Evolutionary conservation across 2,113 vertebrate genomes (phyloP).

Genomic region (Tiliqua scincoides): DNA sequence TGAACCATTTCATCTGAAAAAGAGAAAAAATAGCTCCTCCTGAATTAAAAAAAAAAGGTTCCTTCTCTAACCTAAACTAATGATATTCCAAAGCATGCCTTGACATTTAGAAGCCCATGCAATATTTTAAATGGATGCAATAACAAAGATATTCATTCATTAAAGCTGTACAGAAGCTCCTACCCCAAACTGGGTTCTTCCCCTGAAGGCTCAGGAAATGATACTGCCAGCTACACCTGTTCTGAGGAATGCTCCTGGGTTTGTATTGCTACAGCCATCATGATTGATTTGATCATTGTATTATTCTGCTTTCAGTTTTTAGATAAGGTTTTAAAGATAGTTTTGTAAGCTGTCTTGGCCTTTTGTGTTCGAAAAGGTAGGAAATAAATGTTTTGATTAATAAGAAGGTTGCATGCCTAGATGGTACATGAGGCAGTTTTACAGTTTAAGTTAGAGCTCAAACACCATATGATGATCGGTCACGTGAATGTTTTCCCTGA

Average conservation of each 20-base stretch:
- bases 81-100: constrained; percentile 6
- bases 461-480: neutral
- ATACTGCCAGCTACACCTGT: too few relatives aligned
- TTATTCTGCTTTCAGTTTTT: too few relatives aligned
- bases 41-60: constrained; percentile 10
- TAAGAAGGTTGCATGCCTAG: too few relatives aligned
- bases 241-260: too few relatives aligned
- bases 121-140: constrained; percentile 30
- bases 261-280: too few relatives aligned
- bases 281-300: too few relatives aligned
- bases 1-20: constrained; percentile 20
- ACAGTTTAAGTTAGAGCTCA: neutral
- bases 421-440: neutral
- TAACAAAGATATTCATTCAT: neutral
- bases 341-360: too few relatives aligned
- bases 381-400: too few relatives aligned
- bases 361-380: too few relatives aligned
- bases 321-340: too few relatives aligned
- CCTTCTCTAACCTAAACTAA: neutral
- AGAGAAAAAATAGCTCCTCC: neutral
- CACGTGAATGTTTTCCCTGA: neutral
- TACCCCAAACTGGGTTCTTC: too few relatives aligned
- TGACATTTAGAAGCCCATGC: neutral
- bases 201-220: neutral
- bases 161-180: neutral